Conservation (phyloP, 2,888 invertebrate genomes). For the Fragum fragum region DNA sequence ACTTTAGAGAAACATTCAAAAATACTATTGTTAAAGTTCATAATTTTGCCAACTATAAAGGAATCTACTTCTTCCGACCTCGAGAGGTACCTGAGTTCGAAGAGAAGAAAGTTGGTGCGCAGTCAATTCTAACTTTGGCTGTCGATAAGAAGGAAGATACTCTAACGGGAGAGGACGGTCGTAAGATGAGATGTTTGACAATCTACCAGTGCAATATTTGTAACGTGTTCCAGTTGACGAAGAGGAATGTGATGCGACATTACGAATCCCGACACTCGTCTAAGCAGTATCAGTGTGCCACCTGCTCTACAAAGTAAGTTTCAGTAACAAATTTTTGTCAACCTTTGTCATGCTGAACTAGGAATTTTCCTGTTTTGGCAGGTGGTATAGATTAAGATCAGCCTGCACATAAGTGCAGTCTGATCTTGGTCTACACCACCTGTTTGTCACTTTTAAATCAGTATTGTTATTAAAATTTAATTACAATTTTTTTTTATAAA, state of each 20-base stretch:
- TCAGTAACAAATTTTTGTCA: background rate
- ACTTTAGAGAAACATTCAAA: conserved; percentile 39
- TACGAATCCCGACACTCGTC: conserved; percentile 53
- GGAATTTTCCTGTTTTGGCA: no score
- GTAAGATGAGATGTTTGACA: conserved; percentile 51
- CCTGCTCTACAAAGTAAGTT: conserved; percentile 60
- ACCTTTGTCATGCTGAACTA: no score
- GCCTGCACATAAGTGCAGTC: no score
- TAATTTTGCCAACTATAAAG: conserved; percentile 44
- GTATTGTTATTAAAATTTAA: no score
- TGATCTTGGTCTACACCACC: no score
- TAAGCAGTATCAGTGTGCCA: conserved; percentile 52
- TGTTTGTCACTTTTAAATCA: no score
- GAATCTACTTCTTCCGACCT: conserved; percentile 54
- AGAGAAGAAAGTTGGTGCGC: conserved; percentile 19
- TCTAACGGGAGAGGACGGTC: conserved; percentile 28
- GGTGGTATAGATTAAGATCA: no score
- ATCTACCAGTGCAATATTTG: conserved; percentile 60
- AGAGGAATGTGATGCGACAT: conserved; percentile 56
- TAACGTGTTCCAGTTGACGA: conserved; percentile 53
- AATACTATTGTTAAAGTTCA: conserved; percentile 48
- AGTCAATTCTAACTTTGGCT: conserved; percentile 17
- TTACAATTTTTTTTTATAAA: no score
- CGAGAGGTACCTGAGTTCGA: conserved; percentile 31
- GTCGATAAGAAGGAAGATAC: background rate